Conservation (phyloP, 2,797 vertebrate genomes). For the Acrocephalus scirpaceus region DNA sequence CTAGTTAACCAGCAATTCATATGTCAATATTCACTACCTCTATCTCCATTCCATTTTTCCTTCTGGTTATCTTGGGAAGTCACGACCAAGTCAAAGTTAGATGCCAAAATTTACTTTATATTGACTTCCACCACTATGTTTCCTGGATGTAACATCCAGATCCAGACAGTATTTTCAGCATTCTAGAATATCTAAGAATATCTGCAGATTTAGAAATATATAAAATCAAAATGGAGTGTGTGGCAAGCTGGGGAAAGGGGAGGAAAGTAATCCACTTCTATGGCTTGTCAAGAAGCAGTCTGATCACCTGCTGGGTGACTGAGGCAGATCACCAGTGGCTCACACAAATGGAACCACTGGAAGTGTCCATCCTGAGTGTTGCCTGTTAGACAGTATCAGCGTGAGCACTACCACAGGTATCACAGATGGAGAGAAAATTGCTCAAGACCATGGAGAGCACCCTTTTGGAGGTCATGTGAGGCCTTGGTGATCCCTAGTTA, state of each 20-base stretch:
- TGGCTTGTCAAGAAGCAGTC: not conserved
- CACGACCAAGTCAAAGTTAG: not conserved
- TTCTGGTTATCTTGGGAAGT: not conserved
- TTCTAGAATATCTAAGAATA: not conserved
- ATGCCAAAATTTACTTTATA: not conserved
- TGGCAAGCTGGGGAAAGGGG: not conserved
- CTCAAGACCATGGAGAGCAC: not conserved
- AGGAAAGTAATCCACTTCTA: not conserved
- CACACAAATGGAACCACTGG: not conserved
- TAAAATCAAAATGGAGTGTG: not conserved
- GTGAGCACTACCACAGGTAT: not conserved
- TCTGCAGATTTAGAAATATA: not conserved
- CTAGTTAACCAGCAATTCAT: not conserved
- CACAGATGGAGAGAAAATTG: not conserved
- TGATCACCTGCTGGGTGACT: not conserved
- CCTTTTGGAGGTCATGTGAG: not conserved
- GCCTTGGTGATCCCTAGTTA: not conserved
- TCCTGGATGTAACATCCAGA: not conserved
- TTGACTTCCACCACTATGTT: not conserved
- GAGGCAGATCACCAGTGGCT: not conserved
- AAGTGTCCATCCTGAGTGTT: not conserved
- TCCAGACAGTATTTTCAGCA: not conserved
- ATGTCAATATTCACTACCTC: not conserved
- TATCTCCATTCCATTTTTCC: not conserved
- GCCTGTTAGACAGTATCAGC: not conserved